Evolutionary conservation across 2,113 vertebrate genomes (phyloP).

Genomic region (Grallaria varia): DNA sequence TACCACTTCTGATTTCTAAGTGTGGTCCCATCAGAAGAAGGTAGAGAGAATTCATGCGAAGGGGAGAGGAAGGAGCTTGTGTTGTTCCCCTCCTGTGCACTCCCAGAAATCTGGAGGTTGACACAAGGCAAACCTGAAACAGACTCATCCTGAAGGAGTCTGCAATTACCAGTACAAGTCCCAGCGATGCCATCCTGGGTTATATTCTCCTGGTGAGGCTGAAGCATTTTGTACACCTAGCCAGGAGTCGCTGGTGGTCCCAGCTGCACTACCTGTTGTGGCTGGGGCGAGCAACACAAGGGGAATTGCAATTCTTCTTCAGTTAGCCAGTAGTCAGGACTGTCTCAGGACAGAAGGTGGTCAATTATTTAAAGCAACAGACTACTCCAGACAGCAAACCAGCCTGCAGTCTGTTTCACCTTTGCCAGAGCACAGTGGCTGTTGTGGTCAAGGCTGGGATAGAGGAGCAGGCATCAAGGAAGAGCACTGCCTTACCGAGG

Average conservation of each 20-base stretch:
- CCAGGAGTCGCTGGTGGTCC: not conserved
- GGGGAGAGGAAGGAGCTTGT: not conserved
- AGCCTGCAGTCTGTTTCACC: not conserved
- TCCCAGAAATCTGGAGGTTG: not conserved
- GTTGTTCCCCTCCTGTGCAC: not conserved
- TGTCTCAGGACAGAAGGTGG: not conserved
- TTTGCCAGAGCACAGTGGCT: fast-evolving
- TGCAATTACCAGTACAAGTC: not conserved
- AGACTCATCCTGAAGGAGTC: not conserved
- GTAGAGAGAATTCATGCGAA: not conserved
- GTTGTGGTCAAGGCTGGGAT: not conserved
- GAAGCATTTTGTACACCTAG: not conserved
- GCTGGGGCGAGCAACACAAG: not conserved
- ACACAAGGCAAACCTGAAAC: not conserved
- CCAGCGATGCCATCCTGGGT: not conserved
- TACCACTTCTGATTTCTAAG: not conserved
- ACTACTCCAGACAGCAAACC: not conserved
- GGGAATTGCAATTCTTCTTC: not conserved
- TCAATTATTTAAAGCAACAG: not conserved
- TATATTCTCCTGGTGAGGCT: not conserved
- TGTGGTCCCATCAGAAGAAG: not conserved
- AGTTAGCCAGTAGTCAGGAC: not conserved
- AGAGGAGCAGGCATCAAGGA: not conserved
- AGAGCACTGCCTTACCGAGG: not conserved
- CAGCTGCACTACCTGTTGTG: not conserved